Evolutionary conservation across 2,797 vertebrate genomes (phyloP), one percentile per base, ranked within the genome.

Genomic region (Allobates femoralis): DNA sequence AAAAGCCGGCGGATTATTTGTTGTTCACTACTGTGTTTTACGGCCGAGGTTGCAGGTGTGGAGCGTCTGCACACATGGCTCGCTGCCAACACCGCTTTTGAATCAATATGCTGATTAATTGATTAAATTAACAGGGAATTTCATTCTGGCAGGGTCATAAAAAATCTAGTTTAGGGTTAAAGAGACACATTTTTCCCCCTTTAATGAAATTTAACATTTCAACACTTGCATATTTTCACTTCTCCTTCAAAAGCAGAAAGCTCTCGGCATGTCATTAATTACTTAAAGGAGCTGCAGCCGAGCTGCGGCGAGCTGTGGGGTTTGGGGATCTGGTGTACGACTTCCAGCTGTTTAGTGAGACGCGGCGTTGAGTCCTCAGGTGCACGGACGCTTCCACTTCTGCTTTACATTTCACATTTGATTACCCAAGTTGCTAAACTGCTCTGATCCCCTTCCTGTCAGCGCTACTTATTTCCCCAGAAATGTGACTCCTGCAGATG

Each of bases 81-180:
- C 94, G 93, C 90, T 85, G 93, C 90, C 93, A 91, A 91, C 91
- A 93, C 92, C 89, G 93, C 92, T 94, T 95, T 94, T 90, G 91
- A 95, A 94, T 96, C 93, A 89, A 95, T 96, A 93, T 91, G 85
- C 91, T 96, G 94, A 96, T 97, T 93, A 95, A 93, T 95, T 96
- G 95, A 96, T 97, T 96, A 94, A 94, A 96, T 97, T 96, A 95
- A 93, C 92, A 94, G 92, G 93, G 95, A 94, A 94, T 95, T 92
- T 91, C 88, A 90, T 92, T 90, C 91, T 89, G 91, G 88, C 87
- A 90, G 92, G 88, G 90, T 91, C 89, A 90, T 92, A 91, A 94
- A 92, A 92, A 93, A 94, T 67, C 93, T 92, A 88, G 88, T 93
- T 93, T 91, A 88, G 88, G 88, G 82, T 79, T 85, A 79, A 75